These are phyloP conservation scores for Drosophila sechellia DNA, from an alignment of 1,140 invertebrate genomes.

Conservation along the genomic window DNA sequence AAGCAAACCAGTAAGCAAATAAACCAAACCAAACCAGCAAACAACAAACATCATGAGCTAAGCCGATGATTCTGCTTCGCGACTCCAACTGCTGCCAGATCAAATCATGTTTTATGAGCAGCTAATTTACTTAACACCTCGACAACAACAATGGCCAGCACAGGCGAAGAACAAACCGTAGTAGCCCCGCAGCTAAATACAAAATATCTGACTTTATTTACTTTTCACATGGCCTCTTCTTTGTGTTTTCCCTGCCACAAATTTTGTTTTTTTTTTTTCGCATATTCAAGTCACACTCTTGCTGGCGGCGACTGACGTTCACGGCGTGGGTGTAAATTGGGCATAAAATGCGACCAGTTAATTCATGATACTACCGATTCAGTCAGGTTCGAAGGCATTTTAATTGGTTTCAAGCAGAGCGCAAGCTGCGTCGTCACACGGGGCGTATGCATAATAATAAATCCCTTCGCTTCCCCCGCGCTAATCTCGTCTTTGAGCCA, in stretches of 20 bases:
- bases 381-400: slow-evolving; percentile 75
- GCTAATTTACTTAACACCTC: slow-evolving; percentile 83
- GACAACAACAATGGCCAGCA: slow-evolving; percentile 48
- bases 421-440: slow-evolving; percentile 25
- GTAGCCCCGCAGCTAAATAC: slow-evolving; percentile 55
- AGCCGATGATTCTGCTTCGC: slow-evolving; percentile 49
- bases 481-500: not conserved
- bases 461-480: not conserved
- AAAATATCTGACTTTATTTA: slow-evolving; percentile 67
- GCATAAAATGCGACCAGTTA: slow-evolving; percentile 73
- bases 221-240: slow-evolving; percentile 76
- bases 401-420: slow-evolving; percentile 77
- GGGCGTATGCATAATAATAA: slow-evolving; percentile 71
- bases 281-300: slow-evolving; percentile 50
- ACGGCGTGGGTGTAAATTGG: slow-evolving; percentile 78
- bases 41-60: slow-evolving; percentile 47
- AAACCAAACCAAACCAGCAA: slow-evolving; percentile 51
- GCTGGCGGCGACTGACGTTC: slow-evolving; percentile 29
- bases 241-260: slow-evolving; percentile 22
- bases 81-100: slow-evolving; percentile 56
- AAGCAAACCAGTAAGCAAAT: slow-evolving; percentile 10
- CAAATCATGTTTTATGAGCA: slow-evolving; percentile 82
- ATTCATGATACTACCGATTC: slow-evolving; percentile 80
- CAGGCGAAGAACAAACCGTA: slow-evolving; percentile 52
- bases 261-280: slow-evolving; percentile 6